phyloP scores from a whole-genome alignment of 2,888 invertebrate genomes.

The Fabriciana adippe region DNA sequence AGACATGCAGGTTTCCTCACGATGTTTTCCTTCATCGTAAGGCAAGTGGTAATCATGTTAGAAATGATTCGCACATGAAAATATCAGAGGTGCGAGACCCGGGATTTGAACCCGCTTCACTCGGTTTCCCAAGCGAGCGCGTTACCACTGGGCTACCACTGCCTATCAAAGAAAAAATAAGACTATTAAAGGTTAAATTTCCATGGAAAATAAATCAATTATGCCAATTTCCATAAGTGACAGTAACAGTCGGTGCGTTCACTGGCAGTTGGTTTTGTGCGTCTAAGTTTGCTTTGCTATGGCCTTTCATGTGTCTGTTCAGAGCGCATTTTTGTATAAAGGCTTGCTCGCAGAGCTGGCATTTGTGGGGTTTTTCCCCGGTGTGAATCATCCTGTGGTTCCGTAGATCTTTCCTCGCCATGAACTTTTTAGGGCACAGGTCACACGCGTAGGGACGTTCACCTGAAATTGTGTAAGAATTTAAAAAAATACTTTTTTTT shows the following conservation, averaged over 20 bases:
- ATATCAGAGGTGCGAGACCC: no score
- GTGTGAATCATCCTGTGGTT: conserved; percentile 96
- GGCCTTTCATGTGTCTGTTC: conserved; percentile 93
- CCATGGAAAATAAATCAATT: not conserved
- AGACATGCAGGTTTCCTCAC: no score
- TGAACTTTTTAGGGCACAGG: conserved; percentile 94
- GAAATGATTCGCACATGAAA: no score
- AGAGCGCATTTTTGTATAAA: conserved; percentile 96
- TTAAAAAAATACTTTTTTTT: no score
- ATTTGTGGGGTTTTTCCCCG: conserved; percentile 95
- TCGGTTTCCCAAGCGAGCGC: no score
- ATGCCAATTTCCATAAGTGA: conserved; percentile 43
- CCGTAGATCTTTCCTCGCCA: conserved; percentile 94
- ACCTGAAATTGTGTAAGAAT: conserved; percentile 55
- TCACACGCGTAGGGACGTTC: conserved; percentile 92
- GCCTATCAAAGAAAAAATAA: no score
- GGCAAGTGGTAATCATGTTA: no score
- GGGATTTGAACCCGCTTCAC: no score
- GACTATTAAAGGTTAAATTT: no score
- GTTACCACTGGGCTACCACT: no score
- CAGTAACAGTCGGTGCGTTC: conserved; percentile 31
- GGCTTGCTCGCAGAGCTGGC: conserved; percentile 92
- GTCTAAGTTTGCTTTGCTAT: conserved; percentile 48
- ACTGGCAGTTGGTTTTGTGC: conserved; percentile 18
- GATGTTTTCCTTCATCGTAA: no score